These are phyloP conservation scores for Terebella lapidaria DNA, from an alignment of 2,888 invertebrate species.

Conservation along the genomic window DNA sequence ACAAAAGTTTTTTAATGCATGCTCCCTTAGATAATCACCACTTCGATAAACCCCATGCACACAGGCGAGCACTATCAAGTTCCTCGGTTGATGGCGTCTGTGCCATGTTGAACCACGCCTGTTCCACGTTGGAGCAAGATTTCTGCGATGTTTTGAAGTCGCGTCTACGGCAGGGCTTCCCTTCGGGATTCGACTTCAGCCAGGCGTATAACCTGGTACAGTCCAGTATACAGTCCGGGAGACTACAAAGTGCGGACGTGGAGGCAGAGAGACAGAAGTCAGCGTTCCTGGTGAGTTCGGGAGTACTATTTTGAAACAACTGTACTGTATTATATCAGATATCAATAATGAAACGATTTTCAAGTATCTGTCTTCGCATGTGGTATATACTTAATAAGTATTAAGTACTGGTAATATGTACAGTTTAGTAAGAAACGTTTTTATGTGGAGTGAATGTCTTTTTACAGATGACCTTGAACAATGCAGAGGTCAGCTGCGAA, in stretches of 20 bases:
- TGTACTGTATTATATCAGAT: not conserved
- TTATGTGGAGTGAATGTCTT: too few relatives aligned
- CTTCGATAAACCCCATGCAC: too few relatives aligned
- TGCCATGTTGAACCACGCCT: slow-evolving; percentile 90
- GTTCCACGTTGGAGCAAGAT: slow-evolving; percentile 78
- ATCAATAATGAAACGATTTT: not conserved
- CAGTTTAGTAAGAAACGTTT: too few relatives aligned
- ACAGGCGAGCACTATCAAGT: slow-evolving; percentile 80
- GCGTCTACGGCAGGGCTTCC: slow-evolving; percentile 76
- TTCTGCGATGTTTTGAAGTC: slow-evolving; percentile 70
- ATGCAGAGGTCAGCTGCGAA: slow-evolving; percentile 85
- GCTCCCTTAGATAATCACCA: too few relatives aligned
- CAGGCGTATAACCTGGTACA: slow-evolving; percentile 79
- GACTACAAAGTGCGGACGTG: slow-evolving; percentile 65
- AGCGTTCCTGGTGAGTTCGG: slow-evolving; percentile 68
- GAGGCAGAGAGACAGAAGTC: slow-evolving; percentile 68
- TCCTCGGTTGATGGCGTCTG: slow-evolving; percentile 93
- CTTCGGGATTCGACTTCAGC: slow-evolving; percentile 56
- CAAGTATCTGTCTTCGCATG: not conserved
- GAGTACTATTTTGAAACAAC: not conserved
- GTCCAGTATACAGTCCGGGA: slow-evolving; percentile 73
- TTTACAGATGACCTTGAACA: slow-evolving; percentile 74
- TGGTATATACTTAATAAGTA: too few relatives aligned
- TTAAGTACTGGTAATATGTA: too few relatives aligned
- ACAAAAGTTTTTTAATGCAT: too few relatives aligned